phyloP scores from a whole-genome alignment of 2,888 invertebrate species.

The Allygus modestus region DNA sequence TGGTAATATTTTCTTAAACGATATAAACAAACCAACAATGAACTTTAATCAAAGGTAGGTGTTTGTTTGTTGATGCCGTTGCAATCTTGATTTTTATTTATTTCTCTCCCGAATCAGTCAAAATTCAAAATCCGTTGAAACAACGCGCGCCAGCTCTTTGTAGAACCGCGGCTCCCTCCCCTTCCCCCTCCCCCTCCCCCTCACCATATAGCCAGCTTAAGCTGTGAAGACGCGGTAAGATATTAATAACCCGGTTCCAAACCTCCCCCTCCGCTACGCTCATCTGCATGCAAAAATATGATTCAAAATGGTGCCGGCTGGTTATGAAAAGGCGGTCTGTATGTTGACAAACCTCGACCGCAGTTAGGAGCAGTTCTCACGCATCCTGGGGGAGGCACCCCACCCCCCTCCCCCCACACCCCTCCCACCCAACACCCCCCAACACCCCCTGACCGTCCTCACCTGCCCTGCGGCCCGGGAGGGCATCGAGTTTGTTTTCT shows the following conservation, averaged over 20 bases:
- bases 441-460: too few relatives aligned
- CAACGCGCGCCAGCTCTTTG: too few relatives aligned
- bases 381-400: constrained; percentile 14
- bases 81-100: too few relatives aligned
- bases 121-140: constrained; percentile 9
- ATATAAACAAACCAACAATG: too few relatives aligned
- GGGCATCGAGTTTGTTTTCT: background rate
- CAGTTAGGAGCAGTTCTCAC: constrained; percentile 30
- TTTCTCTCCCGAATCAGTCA: too few relatives aligned
- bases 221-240: background rate
- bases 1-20: too few relatives aligned
- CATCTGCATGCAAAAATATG: constrained; percentile 31
- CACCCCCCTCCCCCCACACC: background rate
- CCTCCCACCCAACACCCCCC: background rate
- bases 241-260: constrained; percentile 13
- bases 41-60: too few relatives aligned
- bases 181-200: too few relatives aligned
- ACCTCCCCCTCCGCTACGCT: background rate
- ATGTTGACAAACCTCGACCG: constrained; percentile 36
- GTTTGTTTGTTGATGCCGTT: too few relatives aligned
- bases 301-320: constrained; percentile 29
- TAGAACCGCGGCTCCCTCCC: background rate
- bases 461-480: background rate
- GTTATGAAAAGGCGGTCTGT: constrained; percentile 31
- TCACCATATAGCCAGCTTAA: too few relatives aligned